Base-by-base conservation (phyloP, 2,888 invertebrate species). In the Strigamia transsilvanica region DNA sequence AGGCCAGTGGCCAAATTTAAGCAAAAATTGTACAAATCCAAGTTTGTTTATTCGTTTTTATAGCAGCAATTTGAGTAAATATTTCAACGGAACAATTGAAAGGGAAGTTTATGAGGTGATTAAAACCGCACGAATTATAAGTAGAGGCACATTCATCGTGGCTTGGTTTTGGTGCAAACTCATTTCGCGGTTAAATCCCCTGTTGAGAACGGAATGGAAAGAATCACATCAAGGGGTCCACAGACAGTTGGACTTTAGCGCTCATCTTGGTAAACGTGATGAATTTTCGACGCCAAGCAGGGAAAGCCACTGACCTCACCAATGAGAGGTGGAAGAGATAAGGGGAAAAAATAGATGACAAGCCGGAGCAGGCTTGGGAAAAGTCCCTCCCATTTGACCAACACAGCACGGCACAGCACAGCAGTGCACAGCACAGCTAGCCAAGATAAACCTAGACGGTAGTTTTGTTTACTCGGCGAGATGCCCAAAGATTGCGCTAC, bases 181-280 rank as follows among this genome's bases (percentile, higher is more conserved):
- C 61, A 66, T 66, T 66, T 66, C 61, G 61, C 61, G 61, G 61
- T 66, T 66, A 66, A 66, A 66, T 66, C 61, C 61, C 61, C 21
- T 66, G 61, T 23, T 66, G 61, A 66, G 61, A 66, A 3, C 61
- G 18, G 61, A 66, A 66, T 66, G 61, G 61, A 66, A 66, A 66
- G 61, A 66, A 66, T 66, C 61, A 66, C 61, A 66, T 66, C 21
- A 66, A 15, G 61, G 23, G 61, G 61, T 23, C 61, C 21, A 66
- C 61, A 66, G 61, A 66, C 61, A 66, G 61, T 66, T 23, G 61
- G 61, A 66, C 61, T 66, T 66, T 66, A 66, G 61, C 23, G 61
- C 61, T 66, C 61, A 66, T 66, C 61, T 66, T 66, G 61, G 61
- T 66, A 21, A 66, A 23, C 61, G 61, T 66, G 61, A 66, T 66